These are phyloP conservation scores for Ctenodactylus gundi DNA, from an alignment of 2,113 vertebrate species.

Conservation along the genomic window DNA sequence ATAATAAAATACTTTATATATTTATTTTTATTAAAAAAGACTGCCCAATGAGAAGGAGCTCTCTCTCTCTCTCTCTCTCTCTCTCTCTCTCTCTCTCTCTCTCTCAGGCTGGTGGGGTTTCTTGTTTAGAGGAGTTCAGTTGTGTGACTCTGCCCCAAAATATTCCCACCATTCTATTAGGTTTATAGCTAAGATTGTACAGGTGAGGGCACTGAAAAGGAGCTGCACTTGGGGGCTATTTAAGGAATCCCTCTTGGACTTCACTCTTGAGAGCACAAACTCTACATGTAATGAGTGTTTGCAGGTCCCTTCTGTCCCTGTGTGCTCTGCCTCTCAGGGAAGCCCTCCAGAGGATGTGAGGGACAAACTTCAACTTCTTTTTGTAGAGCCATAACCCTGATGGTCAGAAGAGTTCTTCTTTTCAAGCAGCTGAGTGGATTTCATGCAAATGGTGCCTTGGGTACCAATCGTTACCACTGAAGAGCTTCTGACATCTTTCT, in stretches of 20 bases:
- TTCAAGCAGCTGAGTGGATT: neutral
- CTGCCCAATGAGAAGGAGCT: neutral
- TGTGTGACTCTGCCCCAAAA: neutral
- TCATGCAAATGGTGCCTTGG: neutral
- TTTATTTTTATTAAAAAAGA: neutral
- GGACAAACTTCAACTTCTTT: neutral
- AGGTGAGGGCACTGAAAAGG: neutral
- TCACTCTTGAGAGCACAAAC: neutral
- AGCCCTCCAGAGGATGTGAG: neutral
- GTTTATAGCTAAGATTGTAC: neutral
- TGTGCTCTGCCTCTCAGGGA: neutral
- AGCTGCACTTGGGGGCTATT: neutral
- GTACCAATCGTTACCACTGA: neutral
- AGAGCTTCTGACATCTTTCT: neutral
- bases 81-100: neutral
- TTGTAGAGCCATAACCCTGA: neutral
- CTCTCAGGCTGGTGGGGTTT: neutral
- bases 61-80: neutral
- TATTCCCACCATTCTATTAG: neutral
- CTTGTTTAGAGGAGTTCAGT: neutral
- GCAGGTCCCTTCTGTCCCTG: neutral
- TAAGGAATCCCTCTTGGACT: neutral
- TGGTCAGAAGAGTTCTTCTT: neutral
- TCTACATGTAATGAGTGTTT: neutral
- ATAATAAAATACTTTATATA: neutral